Evolutionary conservation across 2,888 invertebrate species (phyloP).

Genomic region (Synergus japonicus): DNA sequence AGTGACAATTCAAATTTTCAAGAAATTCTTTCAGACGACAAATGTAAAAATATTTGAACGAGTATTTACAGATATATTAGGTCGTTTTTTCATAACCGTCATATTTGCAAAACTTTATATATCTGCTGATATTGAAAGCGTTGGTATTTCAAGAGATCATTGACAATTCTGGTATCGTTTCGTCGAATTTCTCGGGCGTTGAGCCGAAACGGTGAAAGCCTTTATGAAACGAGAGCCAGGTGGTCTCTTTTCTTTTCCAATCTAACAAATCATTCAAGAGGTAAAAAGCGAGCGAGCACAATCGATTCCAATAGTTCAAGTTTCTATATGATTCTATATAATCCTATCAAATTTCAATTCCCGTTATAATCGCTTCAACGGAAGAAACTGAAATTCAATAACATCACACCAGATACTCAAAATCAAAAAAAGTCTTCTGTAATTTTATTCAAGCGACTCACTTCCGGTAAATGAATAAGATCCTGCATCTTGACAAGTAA

Average conservation of each 20-base stretch:
- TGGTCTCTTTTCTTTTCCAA: constrained; percentile 29
- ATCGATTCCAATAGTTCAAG: constrained; percentile 36
- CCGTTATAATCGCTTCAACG: constrained; percentile 20
- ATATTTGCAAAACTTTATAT: too few species aligned
- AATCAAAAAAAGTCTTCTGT: background rate
- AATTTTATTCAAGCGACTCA: constrained; percentile 7
- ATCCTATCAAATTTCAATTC: constrained; percentile 33
- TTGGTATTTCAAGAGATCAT: background rate
- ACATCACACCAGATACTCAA: background rate
- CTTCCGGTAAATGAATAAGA: background rate
- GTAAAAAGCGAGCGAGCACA: constrained; percentile 28
- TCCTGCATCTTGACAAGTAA: constrained; percentile 4
- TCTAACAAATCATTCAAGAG: constrained; percentile 27
- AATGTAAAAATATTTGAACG: too few species aligned
- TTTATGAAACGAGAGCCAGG: constrained; percentile 32
- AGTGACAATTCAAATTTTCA: background rate
- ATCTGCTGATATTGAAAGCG: too few species aligned
- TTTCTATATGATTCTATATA: constrained; percentile 26
- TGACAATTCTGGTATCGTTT: background rate
- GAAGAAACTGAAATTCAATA: constrained; percentile 33
- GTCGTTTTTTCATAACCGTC: too few species aligned
- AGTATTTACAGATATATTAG: too few species aligned
- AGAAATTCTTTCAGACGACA: constrained; percentile 5
- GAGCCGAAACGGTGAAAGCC: constrained; percentile 7
- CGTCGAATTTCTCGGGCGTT: constrained; percentile 1